These are phyloP conservation scores for Notothenia rossii DNA, from an alignment of 2,113 vertebrate genomes.

Conservation along the genomic window DNA sequence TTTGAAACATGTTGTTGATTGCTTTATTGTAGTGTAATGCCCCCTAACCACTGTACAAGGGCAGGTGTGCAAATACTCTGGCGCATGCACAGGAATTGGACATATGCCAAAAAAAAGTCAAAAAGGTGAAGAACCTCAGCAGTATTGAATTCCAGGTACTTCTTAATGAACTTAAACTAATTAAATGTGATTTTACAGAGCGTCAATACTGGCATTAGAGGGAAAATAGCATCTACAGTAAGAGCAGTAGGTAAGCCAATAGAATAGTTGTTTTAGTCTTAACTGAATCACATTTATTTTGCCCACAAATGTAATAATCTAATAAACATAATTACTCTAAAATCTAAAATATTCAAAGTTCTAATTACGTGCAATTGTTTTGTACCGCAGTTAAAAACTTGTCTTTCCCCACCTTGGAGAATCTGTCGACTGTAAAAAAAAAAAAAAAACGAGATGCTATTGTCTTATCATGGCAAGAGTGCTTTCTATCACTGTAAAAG, in stretches of 20 bases:
- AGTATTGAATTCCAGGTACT: neutral
- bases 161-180: neutral
- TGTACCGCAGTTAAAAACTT: neutral
- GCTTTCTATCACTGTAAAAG: neutral
- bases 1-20: too few species aligned
- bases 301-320: neutral
- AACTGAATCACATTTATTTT: neutral
- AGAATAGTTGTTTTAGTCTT: neutral
- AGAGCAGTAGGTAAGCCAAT: too few species aligned
- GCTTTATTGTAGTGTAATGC: too few species aligned
- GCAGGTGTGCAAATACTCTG: neutral
- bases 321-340: neutral
- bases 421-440: neutral
- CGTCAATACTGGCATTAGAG: too few species aligned
- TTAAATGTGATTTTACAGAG: neutral
- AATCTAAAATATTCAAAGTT: neutral
- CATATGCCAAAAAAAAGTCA: neutral
- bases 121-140: neutral
- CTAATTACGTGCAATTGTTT: neutral
- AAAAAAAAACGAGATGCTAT: neutral
- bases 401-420: neutral
- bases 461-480: neutral
- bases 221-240: too few species aligned
- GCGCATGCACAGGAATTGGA: neutral
- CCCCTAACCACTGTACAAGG: neutral